Evolutionary conservation across 2,113 vertebrate species (phyloP).

Genomic region (Antigone vipio): DNA sequence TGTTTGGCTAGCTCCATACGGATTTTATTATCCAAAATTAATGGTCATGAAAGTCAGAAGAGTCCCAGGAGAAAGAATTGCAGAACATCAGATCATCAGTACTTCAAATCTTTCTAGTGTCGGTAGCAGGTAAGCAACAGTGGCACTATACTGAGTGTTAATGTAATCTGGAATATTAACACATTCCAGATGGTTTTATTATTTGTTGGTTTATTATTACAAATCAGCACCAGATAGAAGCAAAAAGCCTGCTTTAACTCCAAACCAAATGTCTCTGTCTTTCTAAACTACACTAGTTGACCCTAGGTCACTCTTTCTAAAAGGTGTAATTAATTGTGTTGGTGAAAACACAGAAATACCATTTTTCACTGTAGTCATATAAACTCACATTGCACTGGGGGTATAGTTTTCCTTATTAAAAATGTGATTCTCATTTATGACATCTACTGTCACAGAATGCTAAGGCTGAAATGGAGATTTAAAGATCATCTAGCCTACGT

Average conservation of each 20-base stretch:
- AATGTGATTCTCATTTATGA: not conserved
- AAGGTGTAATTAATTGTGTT: not conserved
- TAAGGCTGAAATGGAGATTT: not conserved
- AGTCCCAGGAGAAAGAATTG: not conserved
- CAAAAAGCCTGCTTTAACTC: not conserved
- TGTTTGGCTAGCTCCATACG: not conserved
- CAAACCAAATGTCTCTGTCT: not conserved
- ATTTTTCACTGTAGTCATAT: not conserved
- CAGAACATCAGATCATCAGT: rapidly evolving
- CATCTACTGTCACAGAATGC: not conserved
- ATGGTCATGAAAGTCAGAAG: not conserved
- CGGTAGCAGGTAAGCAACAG: not conserved
- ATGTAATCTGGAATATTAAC: not conserved
- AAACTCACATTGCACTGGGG: not conserved
- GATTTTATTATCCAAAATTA: not conserved
- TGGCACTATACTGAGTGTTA: not conserved
- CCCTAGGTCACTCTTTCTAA: not conserved
- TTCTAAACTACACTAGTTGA: not conserved
- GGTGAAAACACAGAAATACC: not conserved
- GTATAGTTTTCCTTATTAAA: not conserved
- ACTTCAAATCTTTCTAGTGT: not conserved
- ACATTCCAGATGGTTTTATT: not conserved
- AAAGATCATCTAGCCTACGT: not conserved
- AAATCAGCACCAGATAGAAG: not conserved
- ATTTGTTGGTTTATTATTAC: not conserved